These are phyloP conservation scores for Zosterops pallidus DNA, from an alignment of 2,113 vertebrate species.

Conservation along the genomic window DNA sequence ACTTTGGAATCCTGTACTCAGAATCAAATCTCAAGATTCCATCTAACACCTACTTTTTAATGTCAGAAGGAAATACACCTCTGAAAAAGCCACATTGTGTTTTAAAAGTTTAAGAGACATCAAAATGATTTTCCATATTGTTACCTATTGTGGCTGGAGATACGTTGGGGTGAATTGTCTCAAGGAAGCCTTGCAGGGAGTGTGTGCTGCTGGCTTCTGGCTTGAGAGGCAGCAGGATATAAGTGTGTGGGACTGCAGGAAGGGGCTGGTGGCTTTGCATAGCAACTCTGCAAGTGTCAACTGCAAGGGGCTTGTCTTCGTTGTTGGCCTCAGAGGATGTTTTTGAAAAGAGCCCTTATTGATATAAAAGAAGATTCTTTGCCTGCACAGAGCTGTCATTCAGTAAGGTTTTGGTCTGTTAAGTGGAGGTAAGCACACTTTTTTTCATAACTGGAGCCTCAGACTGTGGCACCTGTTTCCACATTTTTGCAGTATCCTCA, in stretches of 20 bases:
- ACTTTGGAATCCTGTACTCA: neutral
- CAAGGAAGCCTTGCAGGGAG: accelerated
- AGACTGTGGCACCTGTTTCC: neutral
- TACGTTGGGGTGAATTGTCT: neutral
- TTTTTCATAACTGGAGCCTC: neutral
- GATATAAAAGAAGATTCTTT: neutral
- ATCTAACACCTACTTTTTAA: neutral
- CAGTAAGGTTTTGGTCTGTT: neutral
- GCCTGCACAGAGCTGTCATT: neutral
- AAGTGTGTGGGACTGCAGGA: neutral
- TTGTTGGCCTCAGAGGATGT: neutral
- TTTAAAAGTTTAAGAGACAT: neutral
- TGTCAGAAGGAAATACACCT: neutral
- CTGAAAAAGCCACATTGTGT: neutral
- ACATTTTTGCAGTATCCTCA: neutral
- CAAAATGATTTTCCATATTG: neutral
- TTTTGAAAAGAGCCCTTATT: neutral
- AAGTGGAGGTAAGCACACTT: neutral
- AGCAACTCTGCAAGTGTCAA: neutral
- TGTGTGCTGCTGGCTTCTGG: neutral
- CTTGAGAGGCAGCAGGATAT: neutral
- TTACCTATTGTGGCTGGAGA: neutral
- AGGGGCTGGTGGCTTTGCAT: neutral
- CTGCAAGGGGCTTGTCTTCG: neutral
- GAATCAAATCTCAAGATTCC: neutral